phyloP scores from a whole-genome alignment of 2,888 invertebrate genomes.

The Acheta domesticus region DNA sequence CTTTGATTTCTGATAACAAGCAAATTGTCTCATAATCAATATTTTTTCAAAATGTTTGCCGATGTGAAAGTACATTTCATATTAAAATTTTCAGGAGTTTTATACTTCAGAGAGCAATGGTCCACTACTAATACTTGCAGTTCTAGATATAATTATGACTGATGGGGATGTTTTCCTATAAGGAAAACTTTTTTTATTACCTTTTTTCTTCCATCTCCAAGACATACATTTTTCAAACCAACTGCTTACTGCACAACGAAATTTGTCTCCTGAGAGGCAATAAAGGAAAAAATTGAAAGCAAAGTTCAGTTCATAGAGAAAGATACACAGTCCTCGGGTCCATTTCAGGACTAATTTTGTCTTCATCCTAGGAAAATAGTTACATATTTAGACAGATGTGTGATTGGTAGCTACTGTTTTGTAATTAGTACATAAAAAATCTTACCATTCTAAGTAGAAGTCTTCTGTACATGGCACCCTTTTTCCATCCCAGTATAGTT shows the following conservation, averaged over 20 bases:
- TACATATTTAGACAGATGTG: constrained; percentile 6
- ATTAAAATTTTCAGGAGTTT: neutral
- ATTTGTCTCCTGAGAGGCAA: constrained; percentile 46
- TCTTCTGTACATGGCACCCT: neutral
- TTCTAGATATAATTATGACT: neutral
- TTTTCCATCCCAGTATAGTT: constrained; percentile 45
- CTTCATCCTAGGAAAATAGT: constrained; percentile 42
- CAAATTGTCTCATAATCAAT: no score
- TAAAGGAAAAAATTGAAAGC: constrained; percentile 47
- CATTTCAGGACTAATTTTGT: constrained; percentile 46
- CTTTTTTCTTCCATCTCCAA: neutral
- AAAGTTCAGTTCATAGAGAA: constrained; percentile 47
- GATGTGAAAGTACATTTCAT: no score
- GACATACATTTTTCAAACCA: neutral
- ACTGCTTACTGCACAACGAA: constrained; percentile 42
- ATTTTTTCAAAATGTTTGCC: no score
- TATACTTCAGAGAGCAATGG: neutral
- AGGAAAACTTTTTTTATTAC: neutral
- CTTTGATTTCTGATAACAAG: no score
- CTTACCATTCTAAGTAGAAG: neutral
- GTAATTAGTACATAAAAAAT: constrained; percentile 37
- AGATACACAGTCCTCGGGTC: constrained; percentile 46
- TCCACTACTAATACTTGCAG: neutral
- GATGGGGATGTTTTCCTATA: neutral
- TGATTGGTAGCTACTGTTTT: neutral